Base-by-base conservation (phyloP, 2,888 invertebrate species). In the Phortica magna region DNA sequence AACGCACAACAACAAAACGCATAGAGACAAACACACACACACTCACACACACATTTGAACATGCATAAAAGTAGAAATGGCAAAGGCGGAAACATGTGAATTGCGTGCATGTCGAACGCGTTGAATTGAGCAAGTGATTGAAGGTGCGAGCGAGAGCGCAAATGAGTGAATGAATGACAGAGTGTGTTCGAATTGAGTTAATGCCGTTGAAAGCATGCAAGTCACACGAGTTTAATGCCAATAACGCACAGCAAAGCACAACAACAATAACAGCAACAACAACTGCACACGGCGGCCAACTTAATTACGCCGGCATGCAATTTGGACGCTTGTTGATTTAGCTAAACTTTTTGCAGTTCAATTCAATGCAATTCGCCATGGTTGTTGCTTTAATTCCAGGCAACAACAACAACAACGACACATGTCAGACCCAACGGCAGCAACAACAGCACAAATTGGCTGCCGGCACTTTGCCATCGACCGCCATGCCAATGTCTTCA, bases 301-400 rank as follows among this genome's bases (percentile, higher is more conserved):
- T 68, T 55, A 71, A 71, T 71, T 71, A 71, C 43, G 55, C 19
- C 22, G 70, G 70, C 70, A 71, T 71, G 70, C 70, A 55, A 71
- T 71, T 71, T 55, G 61, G 61, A 61, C 61, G 55, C 31, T 68
- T 68, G 17, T 55, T 71, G 22, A 39, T 64, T 22, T 39, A 39
- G 31, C 64, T 64, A 22, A 10, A 19, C 1, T 39, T 55, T 22
- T 39, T 42, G 39, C 53, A 6, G 31, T 39, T 41, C 41, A 17
- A 12, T 71, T 53, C 14, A n/a, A 10, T 61, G 61, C 55, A 31
- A 9, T 48, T 48, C 39, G 14, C 31, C 64, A 31, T 31, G 42
- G 48, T 14, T 6, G 41, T 17, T 67, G 67, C 67, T 39, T 71
- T 71, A 39, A 71, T 53, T 71, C 70, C 70, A 31, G 70, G 48